Conservation (phyloP, 1,140 invertebrate species). For the Drosophila trapezifrons region DNA sequence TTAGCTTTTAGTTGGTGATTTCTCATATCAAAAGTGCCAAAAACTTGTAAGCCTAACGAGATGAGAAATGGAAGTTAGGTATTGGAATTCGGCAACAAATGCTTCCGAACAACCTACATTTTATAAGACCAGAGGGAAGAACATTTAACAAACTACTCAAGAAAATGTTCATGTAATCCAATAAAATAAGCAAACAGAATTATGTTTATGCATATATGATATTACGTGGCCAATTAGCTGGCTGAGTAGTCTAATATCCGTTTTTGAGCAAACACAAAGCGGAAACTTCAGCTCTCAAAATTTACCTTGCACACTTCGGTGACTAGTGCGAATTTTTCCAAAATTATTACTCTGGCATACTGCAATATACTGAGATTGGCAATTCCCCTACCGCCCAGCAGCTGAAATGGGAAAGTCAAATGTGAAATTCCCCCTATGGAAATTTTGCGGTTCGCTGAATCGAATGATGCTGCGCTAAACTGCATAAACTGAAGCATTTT, state of each 20-base stretch:
- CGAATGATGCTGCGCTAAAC: slow-evolving; percentile 67
- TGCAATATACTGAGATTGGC: slow-evolving; percentile 27
- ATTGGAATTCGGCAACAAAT: too few species aligned
- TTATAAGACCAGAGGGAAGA: too few species aligned
- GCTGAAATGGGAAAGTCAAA: slow-evolving; percentile 14
- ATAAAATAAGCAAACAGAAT: not conserved
- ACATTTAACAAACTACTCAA: not conserved
- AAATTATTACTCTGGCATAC: slow-evolving; percentile 9
- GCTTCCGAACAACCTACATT: too few species aligned
- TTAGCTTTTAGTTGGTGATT: slow-evolving; percentile 49
- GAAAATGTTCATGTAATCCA: not conserved
- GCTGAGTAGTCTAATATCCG: not conserved
- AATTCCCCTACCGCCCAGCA: slow-evolving; percentile 24
- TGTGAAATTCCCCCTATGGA: slow-evolving; percentile 49
- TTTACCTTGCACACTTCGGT: slow-evolving; percentile 6
- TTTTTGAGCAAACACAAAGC: not conserved
- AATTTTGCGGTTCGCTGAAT: slow-evolving; percentile 72
- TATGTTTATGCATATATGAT: not conserved
- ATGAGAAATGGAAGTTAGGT: not conserved
- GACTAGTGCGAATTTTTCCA: slow-evolving; percentile 22
- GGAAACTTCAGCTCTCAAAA: not conserved
- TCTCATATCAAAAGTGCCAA: slow-evolving; percentile 2
- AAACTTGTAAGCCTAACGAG: slow-evolving; percentile 21
- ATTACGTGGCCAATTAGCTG: slow-evolving; percentile 6
- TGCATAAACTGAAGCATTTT: slow-evolving; percentile 58